Conservation (phyloP, 2,113 vertebrate species). For the Cygnus buccinator region DNA sequence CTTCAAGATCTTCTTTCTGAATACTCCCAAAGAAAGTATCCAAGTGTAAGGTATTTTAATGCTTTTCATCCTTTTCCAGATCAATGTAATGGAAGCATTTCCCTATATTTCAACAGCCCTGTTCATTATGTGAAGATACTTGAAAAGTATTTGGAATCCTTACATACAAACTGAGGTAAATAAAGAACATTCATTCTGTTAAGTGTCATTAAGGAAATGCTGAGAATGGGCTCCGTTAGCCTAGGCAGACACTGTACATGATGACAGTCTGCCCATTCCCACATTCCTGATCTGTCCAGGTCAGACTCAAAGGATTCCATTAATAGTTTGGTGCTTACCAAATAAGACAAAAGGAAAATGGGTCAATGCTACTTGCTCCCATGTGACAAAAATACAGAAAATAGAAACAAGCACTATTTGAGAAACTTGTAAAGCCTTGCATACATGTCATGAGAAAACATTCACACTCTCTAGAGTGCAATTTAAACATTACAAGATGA, state of each 20-base stretch:
- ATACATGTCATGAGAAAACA: constrained; percentile 68
- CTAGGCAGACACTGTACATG: neutral
- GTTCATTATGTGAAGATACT: neutral
- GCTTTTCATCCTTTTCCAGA: neutral
- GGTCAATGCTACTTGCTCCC: constrained; percentile 53
- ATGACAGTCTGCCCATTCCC: constrained; percentile 8
- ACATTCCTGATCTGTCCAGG: constrained; percentile 35
- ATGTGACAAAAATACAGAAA: constrained; percentile 63
- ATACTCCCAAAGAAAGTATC: neutral
- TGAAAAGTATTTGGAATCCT: neutral
- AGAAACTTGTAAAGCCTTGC: constrained; percentile 60
- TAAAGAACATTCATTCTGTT: neutral
- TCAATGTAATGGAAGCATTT: neutral
- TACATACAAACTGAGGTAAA: neutral
- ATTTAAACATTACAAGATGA: constrained; percentile 16
- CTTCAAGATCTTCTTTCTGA: neutral
- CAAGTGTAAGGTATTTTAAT: neutral
- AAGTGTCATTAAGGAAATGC: constrained; percentile 26
- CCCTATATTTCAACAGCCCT: neutral
- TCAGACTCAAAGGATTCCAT: constrained; percentile 52
- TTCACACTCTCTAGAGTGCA: constrained; percentile 34
- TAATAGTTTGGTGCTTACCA: constrained; percentile 62
- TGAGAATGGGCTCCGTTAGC: neutral
- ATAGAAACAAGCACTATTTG: constrained; percentile 59
- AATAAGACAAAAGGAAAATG: constrained; percentile 43